Percentiles rank a stretch among this genome's conserved stretches.
Evolutionary conservation across 2,797 vertebrate species (phyloP).

Genomic region (Diglossa cyanea): DNA sequence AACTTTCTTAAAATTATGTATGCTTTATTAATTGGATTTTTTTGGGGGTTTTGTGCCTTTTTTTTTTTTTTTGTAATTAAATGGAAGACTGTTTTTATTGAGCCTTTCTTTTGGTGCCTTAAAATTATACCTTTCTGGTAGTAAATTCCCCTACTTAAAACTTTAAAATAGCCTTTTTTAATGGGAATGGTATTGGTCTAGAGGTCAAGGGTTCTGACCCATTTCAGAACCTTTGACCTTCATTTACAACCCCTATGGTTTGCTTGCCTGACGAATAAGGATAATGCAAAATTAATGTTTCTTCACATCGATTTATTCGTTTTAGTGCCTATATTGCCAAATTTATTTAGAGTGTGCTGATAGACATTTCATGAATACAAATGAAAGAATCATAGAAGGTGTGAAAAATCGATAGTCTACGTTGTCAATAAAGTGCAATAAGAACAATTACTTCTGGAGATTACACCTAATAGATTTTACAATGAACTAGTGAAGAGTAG

Average conservation of each 20-base stretch:
- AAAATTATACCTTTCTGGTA: slow-evolving; percentile 77
- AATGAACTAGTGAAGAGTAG: slow-evolving; percentile 77
- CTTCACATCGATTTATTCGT: slow-evolving; percentile 91
- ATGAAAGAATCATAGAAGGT: slow-evolving; percentile 94
- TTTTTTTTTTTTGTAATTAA: slow-evolving; percentile 60
- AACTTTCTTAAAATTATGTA: background rate
- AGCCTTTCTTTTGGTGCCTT: slow-evolving; percentile 71
- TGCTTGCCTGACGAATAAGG: slow-evolving; percentile 90
- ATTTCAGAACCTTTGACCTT: slow-evolving; percentile 92
- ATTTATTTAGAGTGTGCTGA: slow-evolving; percentile 92
- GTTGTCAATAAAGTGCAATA: slow-evolving; percentile 80
- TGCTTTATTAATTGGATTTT: background rate
- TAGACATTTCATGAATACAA: slow-evolving; percentile 97
- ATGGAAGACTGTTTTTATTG: slow-evolving; percentile 70
- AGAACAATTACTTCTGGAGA: slow-evolving; percentile 80
- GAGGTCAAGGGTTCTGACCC: slow-evolving; percentile 95
- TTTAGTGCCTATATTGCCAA: slow-evolving; percentile 88
- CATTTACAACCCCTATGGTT: slow-evolving; percentile 80
- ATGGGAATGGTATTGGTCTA: slow-evolving; percentile 84
- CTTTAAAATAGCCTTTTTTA: slow-evolving; percentile 82
- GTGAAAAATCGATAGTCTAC: slow-evolving; percentile 81
- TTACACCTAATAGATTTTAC: slow-evolving; percentile 80
- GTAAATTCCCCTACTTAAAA: slow-evolving; percentile 81
- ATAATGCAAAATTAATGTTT: slow-evolving; percentile 99
- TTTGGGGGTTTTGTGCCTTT: background rate